These are phyloP conservation scores for Triops cancriformis DNA, from an alignment of 1,140 invertebrate genomes.

Conservation along the genomic window DNA sequence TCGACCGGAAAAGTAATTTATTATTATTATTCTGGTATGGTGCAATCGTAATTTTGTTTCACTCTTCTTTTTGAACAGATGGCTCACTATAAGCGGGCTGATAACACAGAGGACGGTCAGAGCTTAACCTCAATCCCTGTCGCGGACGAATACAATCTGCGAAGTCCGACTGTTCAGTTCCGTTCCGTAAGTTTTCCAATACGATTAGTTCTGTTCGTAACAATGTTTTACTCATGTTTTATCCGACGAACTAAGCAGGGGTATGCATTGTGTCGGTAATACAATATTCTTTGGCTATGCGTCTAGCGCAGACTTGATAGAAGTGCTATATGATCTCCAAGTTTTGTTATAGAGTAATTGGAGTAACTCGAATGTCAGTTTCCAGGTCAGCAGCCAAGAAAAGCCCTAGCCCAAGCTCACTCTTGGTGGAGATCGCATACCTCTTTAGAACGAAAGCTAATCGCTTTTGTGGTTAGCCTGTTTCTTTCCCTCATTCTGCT, in stretches of 20 bases:
- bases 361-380: conserved; percentile 13
- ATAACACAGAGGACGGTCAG: neutral
- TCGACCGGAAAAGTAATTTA: neutral
- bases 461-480: neutral
- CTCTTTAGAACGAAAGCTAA: conserved; percentile 16
- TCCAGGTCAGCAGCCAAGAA: conserved; percentile 5
- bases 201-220: neutral
- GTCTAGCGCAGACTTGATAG: neutral
- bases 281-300: neutral
- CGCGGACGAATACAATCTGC: neutral
- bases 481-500: neutral
- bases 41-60: neutral
- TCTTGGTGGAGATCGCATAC: conserved; percentile 20
- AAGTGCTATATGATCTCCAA: neutral
- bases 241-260: neutral
- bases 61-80: neutral
- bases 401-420: neutral
- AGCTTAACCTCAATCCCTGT: neutral
- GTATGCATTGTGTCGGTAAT: neutral
- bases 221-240: neutral
- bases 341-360: neutral
- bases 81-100: neutral
- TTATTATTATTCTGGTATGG: no score
- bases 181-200: neutral
- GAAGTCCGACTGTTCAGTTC: neutral